Percentiles rank a stretch among this genome's conserved stretches.
Evolutionary conservation across 2,888 invertebrate species (phyloP).

Genomic region (Eilema caniola): DNA sequence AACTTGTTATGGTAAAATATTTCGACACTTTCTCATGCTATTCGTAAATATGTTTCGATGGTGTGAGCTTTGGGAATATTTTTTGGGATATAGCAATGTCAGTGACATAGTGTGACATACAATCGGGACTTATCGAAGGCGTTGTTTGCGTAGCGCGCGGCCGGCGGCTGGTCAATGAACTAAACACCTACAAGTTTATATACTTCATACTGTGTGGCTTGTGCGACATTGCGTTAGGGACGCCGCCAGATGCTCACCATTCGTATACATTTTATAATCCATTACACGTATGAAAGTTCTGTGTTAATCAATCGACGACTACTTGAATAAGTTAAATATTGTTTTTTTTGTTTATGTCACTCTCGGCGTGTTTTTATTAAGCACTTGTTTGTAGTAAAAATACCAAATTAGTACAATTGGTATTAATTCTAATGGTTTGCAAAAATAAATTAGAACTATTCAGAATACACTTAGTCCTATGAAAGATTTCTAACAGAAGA

Average conservation of each 20-base stretch:
- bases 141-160: conserved; percentile 80
- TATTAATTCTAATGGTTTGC: too few species aligned
- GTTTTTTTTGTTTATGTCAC: neutral
- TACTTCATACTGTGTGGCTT: conserved; percentile 52
- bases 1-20: conserved; percentile 33
- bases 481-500: too few species aligned
- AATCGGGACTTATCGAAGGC: conserved; percentile 83
- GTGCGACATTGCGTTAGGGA: conserved; percentile 52
- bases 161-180: conserved; percentile 81
- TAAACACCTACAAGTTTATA: conserved; percentile 77
- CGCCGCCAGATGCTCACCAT: conserved; percentile 40
- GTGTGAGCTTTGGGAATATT: conserved; percentile 39
- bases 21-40: conserved; percentile 26
- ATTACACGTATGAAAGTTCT: conserved; percentile 3
- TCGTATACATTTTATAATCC: conserved; percentile 15
- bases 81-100: conserved; percentile 59
- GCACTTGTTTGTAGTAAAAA: neutral
- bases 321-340: neutral
- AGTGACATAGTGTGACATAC: conserved; percentile 80
- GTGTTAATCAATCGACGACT: conserved; percentile 10
- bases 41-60: conserved; percentile 21
- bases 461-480: too few species aligned
- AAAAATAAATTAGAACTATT: too few species aligned
- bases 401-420: too few species aligned
- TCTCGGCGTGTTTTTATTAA: neutral